These are phyloP conservation scores for Sturnira hondurensis DNA, from an alignment of 2,113 vertebrate species.

Conservation along the genomic window DNA sequence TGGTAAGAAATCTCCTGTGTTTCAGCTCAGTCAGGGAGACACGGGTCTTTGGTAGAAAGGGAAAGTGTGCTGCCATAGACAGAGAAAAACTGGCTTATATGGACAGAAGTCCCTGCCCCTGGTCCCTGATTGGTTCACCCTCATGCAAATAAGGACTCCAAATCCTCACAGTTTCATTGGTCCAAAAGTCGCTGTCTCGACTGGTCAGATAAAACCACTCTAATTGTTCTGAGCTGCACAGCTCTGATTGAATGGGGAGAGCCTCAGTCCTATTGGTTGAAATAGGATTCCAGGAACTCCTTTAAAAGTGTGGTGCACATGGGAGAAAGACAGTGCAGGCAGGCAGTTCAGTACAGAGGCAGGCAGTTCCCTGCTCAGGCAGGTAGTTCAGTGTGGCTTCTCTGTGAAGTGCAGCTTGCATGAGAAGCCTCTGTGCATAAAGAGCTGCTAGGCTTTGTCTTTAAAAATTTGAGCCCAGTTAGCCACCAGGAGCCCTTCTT, in stretches of 20 bases:
- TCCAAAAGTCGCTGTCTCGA: not conserved
- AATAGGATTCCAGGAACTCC: not conserved
- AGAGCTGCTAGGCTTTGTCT: not conserved
- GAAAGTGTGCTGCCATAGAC: not conserved
- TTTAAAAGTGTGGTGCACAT: not conserved
- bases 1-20: not conserved
- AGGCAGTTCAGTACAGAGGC: not conserved
- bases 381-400: not conserved
- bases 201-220: not conserved
- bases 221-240: not conserved
- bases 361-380: not conserved
- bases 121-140: not conserved
- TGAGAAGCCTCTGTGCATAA: not conserved
- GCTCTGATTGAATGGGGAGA: not conserved
- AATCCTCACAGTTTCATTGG: not conserved
- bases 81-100: not conserved
- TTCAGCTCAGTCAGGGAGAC: not conserved
- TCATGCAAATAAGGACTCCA: not conserved
- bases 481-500: not conserved
- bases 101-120: not conserved
- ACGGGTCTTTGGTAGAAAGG: not conserved
- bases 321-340: not conserved
- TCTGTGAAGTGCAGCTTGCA: not conserved
- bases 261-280: not conserved
- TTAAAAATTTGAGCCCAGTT: not conserved